Percentiles rank a stretch among this genome's conserved stretches.
Evolutionary conservation across 2,888 invertebrate genomes (phyloP).

Genomic region (Pecten maximus): DNA sequence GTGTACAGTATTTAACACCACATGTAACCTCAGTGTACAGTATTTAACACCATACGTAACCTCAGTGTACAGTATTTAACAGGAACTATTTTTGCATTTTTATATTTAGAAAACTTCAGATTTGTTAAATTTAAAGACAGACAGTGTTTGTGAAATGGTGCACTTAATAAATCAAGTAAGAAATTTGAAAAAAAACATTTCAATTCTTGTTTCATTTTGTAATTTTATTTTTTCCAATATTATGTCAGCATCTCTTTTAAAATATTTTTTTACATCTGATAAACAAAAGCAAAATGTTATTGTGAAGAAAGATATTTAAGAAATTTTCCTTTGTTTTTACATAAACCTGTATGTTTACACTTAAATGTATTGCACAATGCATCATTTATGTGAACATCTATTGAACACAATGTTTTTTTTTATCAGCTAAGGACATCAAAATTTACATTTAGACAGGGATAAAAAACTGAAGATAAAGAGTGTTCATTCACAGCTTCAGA

Average conservation of each 20-base stretch:
- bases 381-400: neutral
- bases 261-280: neutral
- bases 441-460: neutral
- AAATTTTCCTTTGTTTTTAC: neutral
- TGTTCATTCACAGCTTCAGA: too few relatives aligned
- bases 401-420: neutral
- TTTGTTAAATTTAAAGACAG: too few relatives aligned
- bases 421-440: neutral
- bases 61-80: too few relatives aligned
- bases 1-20: too few relatives aligned
- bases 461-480: neutral
- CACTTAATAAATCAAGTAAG: too few relatives aligned
- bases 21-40: too few relatives aligned
- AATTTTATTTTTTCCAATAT: neutral
- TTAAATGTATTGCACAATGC: neutral
- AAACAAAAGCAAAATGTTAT: neutral
- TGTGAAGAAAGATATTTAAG: neutral
- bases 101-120: too few relatives aligned
- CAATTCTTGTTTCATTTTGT: neutral
- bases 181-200: neutral
- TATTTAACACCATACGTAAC: too few relatives aligned
- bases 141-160: too few relatives aligned
- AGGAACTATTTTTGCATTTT: too few relatives aligned
- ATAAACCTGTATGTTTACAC: neutral
- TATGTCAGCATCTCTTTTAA: neutral